A percentile compares a stretch with the other conserved stretches of the same genome.
phyloP scores from a whole-genome alignment of 1,140 invertebrate genomes.

The Zaprionus ornatus region DNA sequence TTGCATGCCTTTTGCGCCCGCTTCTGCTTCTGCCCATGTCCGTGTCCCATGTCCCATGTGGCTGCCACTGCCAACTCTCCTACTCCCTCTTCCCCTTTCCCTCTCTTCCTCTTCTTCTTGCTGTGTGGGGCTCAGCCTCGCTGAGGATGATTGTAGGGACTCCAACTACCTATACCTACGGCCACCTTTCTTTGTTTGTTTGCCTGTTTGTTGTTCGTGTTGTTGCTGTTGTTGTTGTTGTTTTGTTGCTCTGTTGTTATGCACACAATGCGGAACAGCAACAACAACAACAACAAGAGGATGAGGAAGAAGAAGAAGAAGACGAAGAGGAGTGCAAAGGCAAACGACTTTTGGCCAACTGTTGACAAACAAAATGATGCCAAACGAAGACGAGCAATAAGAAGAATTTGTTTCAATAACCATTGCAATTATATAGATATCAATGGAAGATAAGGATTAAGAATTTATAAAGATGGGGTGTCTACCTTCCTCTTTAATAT shows the following conservation, averaged over 20 bases:
- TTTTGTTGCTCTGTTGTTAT: slow-evolving; percentile 10
- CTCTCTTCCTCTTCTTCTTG: not conserved
- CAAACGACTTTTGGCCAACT: slow-evolving; percentile 34
- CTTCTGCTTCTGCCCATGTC: slow-evolving; percentile 10
- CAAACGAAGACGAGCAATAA: not conserved
- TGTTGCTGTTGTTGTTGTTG: slow-evolving; percentile 1
- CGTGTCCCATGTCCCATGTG: slow-evolving; percentile 11
- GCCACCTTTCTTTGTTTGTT: slow-evolving; percentile 29
- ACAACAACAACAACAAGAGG: slow-evolving; percentile 10
- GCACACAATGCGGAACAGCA: slow-evolving; percentile 35
- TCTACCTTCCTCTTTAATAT: too few relatives aligned
- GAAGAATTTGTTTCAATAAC: not conserved
- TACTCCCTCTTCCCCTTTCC: not conserved
- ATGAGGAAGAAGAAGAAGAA: not conserved
- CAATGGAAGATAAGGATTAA: not conserved
- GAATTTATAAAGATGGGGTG: not conserved
- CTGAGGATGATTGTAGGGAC: slow-evolving; percentile 25
- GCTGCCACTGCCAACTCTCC: not conserved
- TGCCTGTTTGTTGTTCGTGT: not conserved
- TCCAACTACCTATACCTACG: not conserved
- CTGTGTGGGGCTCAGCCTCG: not conserved
- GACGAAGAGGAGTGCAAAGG: slow-evolving; percentile 26
- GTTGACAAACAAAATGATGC: slow-evolving; percentile 41
- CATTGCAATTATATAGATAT: not conserved
- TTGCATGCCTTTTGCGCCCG: slow-evolving; percentile 38